Base-by-base conservation (phyloP, 2,888 invertebrate genomes). In the Drosophila barbarae region DNA sequence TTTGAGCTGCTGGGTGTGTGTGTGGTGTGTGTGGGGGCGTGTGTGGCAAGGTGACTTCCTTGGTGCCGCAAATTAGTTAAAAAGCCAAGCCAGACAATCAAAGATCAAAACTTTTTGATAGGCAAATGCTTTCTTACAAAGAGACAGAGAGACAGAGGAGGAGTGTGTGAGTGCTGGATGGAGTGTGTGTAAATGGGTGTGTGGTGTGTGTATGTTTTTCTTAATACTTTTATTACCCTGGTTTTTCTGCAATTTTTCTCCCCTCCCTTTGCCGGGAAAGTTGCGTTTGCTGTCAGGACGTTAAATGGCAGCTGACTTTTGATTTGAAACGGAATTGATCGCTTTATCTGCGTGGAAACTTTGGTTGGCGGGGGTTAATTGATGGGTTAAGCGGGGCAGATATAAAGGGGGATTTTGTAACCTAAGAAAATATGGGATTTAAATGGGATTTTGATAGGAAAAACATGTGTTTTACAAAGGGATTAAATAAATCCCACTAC, bases 51-150 rank as follows among this genome's bases (percentile, higher is more conserved):
- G 47, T 35, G 34, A 5, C 38, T 49, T 21, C n/a, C 54, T 50
- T 21, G 73, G 82, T 79, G 79, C 69, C 72, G 76, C 85, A 87
- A 87, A 87, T 87, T 87, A 87, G 85, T 85, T 84, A 86, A 87
- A 85, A 85, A 85, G 78, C 84, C 82, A 67, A 74, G 65, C 49
- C 76, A 77, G 67, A 80, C 85, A 87, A 85, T 86, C 87, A 87
- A 85, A 86, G 83, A 87, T 87, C 76, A 70, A 73, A 84, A 82
- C 72, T 76, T 80, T 64, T 51, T 72, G 84, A 84, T 82, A 79
- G 73, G 49, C 67, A 52, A 67, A 69, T 51, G 68, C 26, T 21
- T 32, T 30, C 34, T 47, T 47, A 21, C 23, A 47, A 49, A 15
- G 53, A 26, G 35, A 32, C 41, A 32, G 44, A 26, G 26, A 26